Base-by-base conservation (phyloP, 2,113 vertebrate genomes). In the Oenanthe melanoleuca region DNA sequence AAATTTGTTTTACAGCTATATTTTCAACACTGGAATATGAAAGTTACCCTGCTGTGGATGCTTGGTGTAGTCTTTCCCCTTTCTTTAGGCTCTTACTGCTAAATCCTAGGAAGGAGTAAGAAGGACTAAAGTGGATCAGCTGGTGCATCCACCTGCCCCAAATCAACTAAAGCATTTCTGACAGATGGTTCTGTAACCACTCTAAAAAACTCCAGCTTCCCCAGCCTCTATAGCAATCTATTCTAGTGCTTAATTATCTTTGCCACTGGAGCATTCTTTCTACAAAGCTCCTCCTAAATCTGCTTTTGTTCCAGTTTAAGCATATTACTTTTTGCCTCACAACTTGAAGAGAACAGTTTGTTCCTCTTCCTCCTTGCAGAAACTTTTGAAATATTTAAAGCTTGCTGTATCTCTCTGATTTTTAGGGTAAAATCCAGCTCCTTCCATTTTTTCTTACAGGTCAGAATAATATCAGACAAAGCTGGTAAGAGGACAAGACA, bases 341-440 rank as follows among this genome's bases (percentile, higher is more conserved):
- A 69, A 28, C 61, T 81, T 59, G 33, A 84, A 59, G 33, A 84
- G 65, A 83, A 81, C 47, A 80, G 6, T 71, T 91, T 81, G n/a
- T 52, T 95, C 21, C 23, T 33, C 23, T 73, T 89, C 23, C 65
- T 85, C n/a, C 44, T 56, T 74, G 65, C 29, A 92, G 52, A 71
- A 91, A 56, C 22, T 40, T 71, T 74, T 10, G 23, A 85, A 94
- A 84, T 69, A 89, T 69, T 91, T 85, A 81, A 94, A 87, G n/a
- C 42, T 31, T 67, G 44, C 34, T 79, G 14, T 33, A 38, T 38
- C 9, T 59, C 38, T 92, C 56, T 59, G 29, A 38, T 86, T 53
- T 92, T 37, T 71, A 29, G 47, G 31, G 34, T 91, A 71, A 94
- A 84, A 79, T 78, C 33, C 40, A 74, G 28, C 52, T 89, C 38